phyloP scores from a whole-genome alignment of 2,888 invertebrate genomes.

The Agelastica alni region DNA sequence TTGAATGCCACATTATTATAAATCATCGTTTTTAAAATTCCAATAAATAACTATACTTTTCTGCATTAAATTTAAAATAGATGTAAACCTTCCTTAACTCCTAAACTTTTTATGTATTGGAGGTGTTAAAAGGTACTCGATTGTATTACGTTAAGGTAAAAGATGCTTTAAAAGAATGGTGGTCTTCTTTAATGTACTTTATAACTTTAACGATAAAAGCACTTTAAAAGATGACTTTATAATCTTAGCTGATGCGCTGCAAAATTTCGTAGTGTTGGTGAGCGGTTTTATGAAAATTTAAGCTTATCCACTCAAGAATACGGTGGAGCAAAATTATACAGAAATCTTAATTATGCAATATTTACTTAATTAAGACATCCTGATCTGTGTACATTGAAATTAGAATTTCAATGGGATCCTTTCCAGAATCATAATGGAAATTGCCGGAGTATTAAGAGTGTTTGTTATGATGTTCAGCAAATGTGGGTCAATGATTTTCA shows the following conservation, averaged over 20 bases:
- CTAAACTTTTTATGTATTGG: no score
- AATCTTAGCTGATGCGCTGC: slow-evolving; percentile 8
- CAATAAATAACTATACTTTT: no score
- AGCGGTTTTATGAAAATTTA: slow-evolving; percentile 16
- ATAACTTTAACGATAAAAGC: slow-evolving; percentile 5
- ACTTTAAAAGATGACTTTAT: slow-evolving; percentile 10
- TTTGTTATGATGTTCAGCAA: slow-evolving; percentile 13
- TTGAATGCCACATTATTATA: no score
- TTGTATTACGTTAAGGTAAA: no score
- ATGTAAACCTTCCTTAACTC: no score
- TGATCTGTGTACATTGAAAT: slow-evolving; percentile 19
- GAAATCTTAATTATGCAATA: slow-evolving; percentile 24
- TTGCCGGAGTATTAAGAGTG: slow-evolving; percentile 15
- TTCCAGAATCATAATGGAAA: slow-evolving; percentile 19
- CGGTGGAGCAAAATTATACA: slow-evolving; percentile 2
- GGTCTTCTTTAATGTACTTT: no score
- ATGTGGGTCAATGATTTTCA: slow-evolving; percentile 9
- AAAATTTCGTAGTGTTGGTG: slow-evolving; percentile 9
- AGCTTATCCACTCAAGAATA: slow-evolving; percentile 6
- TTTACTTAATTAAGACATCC: slow-evolving; percentile 27
- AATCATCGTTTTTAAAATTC: no score
- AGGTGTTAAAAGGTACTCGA: no score
- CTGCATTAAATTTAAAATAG: no score
- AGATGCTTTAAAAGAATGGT: no score
- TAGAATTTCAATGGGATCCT: slow-evolving; percentile 17